phyloP scores from a whole-genome alignment of 2,113 vertebrate genomes.

The Delphinus delphis region DNA sequence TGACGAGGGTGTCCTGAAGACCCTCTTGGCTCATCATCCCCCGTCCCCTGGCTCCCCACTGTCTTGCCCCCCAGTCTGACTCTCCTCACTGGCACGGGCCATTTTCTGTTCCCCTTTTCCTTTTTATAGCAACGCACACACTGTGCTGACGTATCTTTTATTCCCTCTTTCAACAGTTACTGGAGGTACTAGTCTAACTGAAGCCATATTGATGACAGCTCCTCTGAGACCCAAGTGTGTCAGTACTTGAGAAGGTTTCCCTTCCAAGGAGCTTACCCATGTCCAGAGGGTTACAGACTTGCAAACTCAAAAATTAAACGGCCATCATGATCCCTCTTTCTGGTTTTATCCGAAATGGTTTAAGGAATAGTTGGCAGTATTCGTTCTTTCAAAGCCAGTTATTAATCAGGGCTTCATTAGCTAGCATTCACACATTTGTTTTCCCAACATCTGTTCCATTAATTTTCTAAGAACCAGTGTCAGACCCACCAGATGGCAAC shows the following conservation, averaged over 20 bases:
- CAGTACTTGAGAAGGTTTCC: background rate
- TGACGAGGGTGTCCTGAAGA: background rate
- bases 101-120: background rate
- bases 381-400: slow-evolving; percentile 59
- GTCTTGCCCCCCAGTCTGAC: background rate
- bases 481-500: slow-evolving; percentile 69
- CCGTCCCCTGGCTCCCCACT: background rate
- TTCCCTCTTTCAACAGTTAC: background rate
- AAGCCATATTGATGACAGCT: background rate
- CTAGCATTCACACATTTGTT: slow-evolving; percentile 60
- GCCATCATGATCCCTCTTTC: background rate
- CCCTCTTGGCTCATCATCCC: no score
- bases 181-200: background rate
- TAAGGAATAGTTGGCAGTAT: slow-evolving; percentile 4
- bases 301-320: background rate
- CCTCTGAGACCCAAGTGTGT: background rate
- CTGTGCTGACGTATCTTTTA: background rate
- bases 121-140: background rate
- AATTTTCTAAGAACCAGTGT: slow-evolving; percentile 60
- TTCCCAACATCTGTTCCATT: slow-evolving; percentile 70
- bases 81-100: background rate
- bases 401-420: slow-evolving; percentile 65
- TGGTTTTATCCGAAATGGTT: background rate
- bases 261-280: background rate
- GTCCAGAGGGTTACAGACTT: background rate